Evolutionary conservation across 2,888 invertebrate species (phyloP).

Genomic region (Harmothoe impar): DNA sequence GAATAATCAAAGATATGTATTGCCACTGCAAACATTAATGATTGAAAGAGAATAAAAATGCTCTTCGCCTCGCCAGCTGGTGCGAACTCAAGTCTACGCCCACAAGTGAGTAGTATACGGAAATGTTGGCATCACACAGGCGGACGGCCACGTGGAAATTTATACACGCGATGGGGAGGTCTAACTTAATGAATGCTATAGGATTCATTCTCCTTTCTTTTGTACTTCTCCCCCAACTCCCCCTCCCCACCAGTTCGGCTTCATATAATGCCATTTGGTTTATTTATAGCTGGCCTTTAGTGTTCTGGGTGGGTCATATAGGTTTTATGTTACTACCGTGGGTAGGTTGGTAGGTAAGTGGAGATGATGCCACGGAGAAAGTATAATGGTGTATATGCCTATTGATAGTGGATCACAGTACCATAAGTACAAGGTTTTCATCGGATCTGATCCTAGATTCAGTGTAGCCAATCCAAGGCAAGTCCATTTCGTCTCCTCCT

Average conservation of each 20-base stretch:
- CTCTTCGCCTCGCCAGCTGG: too few relatives aligned
- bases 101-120: not conserved
- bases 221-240: too few relatives aligned
- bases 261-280: not conserved
- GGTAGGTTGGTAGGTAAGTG: not conserved
- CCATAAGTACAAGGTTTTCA: not conserved
- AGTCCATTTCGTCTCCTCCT: too few relatives aligned
- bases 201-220: not conserved
- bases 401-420: not conserved
- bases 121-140: not conserved
- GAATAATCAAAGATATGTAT: too few relatives aligned
- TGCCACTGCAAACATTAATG: too few relatives aligned
- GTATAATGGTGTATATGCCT: too few relatives aligned
- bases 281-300: slow-evolving; percentile 38
- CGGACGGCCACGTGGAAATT: not conserved
- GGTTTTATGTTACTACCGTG: not conserved
- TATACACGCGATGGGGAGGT: not conserved
- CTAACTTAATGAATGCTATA: slow-evolving; percentile 1
- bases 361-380: too few relatives aligned
- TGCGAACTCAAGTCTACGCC: not conserved
- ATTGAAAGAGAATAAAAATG: too few relatives aligned
- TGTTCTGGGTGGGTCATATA: not conserved
- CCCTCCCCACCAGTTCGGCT: too few relatives aligned
- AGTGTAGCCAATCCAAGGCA: not conserved
- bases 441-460: not conserved